phyloP scores from a whole-genome alignment of 2,888 invertebrate genomes.

The Lordiphosa andalusiaca region DNA sequence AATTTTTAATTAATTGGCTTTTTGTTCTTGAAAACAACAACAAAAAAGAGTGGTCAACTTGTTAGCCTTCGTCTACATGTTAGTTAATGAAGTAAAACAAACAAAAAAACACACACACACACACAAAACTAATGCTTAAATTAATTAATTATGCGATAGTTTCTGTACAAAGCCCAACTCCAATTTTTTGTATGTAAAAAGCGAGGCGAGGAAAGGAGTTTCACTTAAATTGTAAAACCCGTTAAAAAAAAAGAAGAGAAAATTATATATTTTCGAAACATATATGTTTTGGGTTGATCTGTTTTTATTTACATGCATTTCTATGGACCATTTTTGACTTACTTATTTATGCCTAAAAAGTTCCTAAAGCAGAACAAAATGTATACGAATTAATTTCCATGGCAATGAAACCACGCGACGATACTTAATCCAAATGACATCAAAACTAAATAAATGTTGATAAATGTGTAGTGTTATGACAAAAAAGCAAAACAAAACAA shows the following conservation, averaged over 20 bases:
- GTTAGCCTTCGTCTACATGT: conserved; percentile 47
- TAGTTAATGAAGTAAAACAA: conserved; percentile 62
- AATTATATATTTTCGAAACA: conserved; percentile 62
- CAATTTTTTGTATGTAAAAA: conserved; percentile 64
- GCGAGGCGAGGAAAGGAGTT: conserved; percentile 24
- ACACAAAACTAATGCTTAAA: conserved; percentile 50
- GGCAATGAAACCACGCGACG: conserved; percentile 11
- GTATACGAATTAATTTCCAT: conserved; percentile 51
- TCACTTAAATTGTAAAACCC: conserved; percentile 33
- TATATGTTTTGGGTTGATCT: conserved; percentile 10
- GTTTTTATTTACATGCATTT: conserved; percentile 9
- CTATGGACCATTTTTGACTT: conserved; percentile 28
- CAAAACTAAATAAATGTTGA: conserved; percentile 65
- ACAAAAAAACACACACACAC: no score
- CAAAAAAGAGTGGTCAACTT: conserved; percentile 15
- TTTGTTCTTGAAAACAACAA: conserved; percentile 17
- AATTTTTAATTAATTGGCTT: conserved; percentile 45
- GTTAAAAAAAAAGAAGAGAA: conserved; percentile 12
- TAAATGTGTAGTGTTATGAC: conserved; percentile 72
- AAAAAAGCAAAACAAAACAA: conserved; percentile 18
- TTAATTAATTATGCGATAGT: conserved; percentile 43
- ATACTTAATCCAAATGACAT: conserved; percentile 37
- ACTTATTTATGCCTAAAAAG: conserved; percentile 48
- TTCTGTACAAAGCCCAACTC: conserved; percentile 72
- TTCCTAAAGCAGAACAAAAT: conserved; percentile 50